A percentile compares a stretch with the other conserved stretches of the same genome.
Conservation (phyloP, 2,797 vertebrate genomes). For the Acipenser transmontanus region DNA sequence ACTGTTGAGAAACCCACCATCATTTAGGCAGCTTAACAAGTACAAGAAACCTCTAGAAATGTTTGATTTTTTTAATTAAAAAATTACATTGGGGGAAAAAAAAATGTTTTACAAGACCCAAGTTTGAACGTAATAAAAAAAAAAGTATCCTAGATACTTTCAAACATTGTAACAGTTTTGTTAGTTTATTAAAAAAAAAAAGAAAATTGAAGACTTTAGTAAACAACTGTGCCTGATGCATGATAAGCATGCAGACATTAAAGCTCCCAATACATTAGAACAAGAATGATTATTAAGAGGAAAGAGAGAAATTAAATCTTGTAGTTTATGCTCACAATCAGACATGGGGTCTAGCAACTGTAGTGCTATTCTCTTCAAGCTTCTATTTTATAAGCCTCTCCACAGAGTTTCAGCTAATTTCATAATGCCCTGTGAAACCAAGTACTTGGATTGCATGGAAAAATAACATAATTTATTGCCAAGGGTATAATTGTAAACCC, state of each 20-base stretch:
- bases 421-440: slow-evolving; percentile 69
- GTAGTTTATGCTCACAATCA: slow-evolving; percentile 73
- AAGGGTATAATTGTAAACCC: slow-evolving; percentile 75
- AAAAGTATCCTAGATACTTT: too few relatives aligned
- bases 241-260: not conserved
- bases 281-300: slow-evolving; percentile 66
- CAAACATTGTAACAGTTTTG: not conserved
- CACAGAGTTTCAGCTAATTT: slow-evolving; percentile 74
- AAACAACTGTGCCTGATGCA: not conserved
- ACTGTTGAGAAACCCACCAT: not conserved
- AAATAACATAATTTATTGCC: slow-evolving; percentile 72
- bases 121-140: too few relatives aligned
- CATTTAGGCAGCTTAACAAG: not conserved
- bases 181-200: not conserved
- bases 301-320: slow-evolving; percentile 66
- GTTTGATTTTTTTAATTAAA: not conserved
- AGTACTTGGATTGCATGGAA: slow-evolving; percentile 69
- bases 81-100: not conserved
- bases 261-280: slow-evolving; percentile 54
- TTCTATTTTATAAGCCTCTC: slow-evolving; percentile 71
- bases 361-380: slow-evolving; percentile 71
- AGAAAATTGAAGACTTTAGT: not conserved
- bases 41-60: not conserved
- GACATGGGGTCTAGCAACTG: slow-evolving; percentile 65
- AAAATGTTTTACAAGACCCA: too few relatives aligned